Percentiles rank a stretch among this genome's conserved stretches.
These are phyloP conservation scores for Daphoenositta chrysoptera DNA, from an alignment of 2,113 vertebrate species.

Conservation along the genomic window DNA sequence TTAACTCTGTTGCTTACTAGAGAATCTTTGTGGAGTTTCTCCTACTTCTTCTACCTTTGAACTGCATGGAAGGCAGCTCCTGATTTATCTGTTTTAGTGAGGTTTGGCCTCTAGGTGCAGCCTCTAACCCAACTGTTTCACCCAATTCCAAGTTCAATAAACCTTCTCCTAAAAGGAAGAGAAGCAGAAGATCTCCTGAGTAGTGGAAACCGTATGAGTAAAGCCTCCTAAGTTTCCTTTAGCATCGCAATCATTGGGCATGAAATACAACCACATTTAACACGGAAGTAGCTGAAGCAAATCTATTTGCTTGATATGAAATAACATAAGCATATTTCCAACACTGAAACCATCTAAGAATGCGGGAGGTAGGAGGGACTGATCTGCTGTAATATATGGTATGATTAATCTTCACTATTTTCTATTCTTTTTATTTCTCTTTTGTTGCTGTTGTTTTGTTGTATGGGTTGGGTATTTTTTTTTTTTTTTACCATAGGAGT, in stretches of 20 bases:
- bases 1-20: neutral
- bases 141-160: neutral
- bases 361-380: neutral
- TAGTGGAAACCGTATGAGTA: neutral
- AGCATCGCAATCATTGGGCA: neutral
- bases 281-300: neutral
- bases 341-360: neutral
- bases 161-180: neutral
- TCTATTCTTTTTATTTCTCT: neutral
- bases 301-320: neutral
- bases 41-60: neutral
- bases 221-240: neutral
- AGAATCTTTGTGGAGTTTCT: neutral
- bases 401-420: neutral
- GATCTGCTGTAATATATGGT: neutral
- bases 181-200: neutral
- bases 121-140: neutral
- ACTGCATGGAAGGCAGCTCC: neutral
- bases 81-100: neutral
- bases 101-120: neutral
- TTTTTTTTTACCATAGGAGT: neutral
- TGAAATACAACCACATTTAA: neutral
- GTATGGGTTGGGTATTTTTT: neutral
- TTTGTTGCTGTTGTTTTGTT: neutral
- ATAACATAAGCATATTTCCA: neutral